Evolutionary conservation across 1,140 invertebrate species (phyloP).

Genomic region (Leptoteleia sp.): DNA sequence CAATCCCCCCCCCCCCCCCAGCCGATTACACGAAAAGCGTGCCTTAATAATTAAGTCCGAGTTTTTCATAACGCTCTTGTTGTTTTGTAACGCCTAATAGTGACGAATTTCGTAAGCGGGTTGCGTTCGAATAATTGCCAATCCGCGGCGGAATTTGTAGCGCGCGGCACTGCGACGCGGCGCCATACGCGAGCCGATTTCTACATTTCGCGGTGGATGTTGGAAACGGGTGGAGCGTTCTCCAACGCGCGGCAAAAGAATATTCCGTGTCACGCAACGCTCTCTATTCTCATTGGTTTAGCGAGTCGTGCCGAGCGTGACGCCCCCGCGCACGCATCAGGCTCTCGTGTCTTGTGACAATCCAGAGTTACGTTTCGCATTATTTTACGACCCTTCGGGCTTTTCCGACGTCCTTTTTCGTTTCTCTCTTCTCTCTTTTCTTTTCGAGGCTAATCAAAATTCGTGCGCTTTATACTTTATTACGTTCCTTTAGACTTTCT

Average conservation of each 20-base stretch:
- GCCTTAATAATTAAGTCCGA: too few species aligned
- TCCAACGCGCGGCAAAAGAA: slow-evolving; percentile 71
- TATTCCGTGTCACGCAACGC: slow-evolving; percentile 70
- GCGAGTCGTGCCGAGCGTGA: slow-evolving; percentile 51
- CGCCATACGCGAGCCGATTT: slow-evolving; percentile 57
- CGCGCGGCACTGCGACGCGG: too few species aligned
- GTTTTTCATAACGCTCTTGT: too few species aligned
- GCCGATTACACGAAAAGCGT: too few species aligned
- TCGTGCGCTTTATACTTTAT: too few species aligned
- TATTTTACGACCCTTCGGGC: slow-evolving; percentile 16
- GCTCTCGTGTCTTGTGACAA: slow-evolving; percentile 63
- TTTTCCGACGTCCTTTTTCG: slow-evolving; percentile 1
- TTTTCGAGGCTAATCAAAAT: too few species aligned
- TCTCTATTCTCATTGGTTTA: slow-evolving; percentile 68
- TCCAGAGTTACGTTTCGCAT: slow-evolving; percentile 38
- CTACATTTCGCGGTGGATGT: slow-evolving; percentile 51
- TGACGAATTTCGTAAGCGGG: too few species aligned
- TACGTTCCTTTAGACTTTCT: too few species aligned
- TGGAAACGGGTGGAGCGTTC: slow-evolving; percentile 70
- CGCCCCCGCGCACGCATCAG: slow-evolving; percentile 71
- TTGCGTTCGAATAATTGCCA: too few species aligned
- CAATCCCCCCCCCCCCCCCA: too few species aligned
- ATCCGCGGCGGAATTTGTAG: too few species aligned
- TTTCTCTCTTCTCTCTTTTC: not conserved
- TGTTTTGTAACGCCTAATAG: too few species aligned